A percentile compares a stretch with the other conserved stretches of the same genome.
Conservation (phyloP, 2,888 invertebrate species). For the Adela reaumurella region DNA sequence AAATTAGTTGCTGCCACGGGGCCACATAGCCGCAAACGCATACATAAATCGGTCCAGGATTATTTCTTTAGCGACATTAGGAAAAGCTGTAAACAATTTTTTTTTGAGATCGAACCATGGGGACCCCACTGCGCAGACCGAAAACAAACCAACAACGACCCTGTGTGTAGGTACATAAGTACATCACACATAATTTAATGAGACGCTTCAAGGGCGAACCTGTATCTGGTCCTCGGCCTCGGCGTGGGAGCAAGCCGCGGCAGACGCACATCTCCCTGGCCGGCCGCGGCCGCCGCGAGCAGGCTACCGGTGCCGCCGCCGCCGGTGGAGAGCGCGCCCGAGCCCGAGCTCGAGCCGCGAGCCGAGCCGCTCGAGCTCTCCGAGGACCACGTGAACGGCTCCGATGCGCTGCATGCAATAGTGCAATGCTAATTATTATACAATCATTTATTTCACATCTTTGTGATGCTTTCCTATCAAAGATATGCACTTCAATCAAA, state of each 20-base stretch:
- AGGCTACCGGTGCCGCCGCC: conserved; percentile 16
- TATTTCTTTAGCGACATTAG: neutral
- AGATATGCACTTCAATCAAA: too few species aligned
- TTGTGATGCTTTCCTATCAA: too few species aligned
- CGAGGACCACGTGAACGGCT: conserved; percentile 35
- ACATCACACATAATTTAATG: too few species aligned
- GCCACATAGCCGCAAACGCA: too few species aligned
- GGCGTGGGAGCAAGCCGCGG: conserved; percentile 36
- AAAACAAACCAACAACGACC: too few species aligned
- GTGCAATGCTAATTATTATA: too few species aligned
- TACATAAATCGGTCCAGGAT: too few species aligned
- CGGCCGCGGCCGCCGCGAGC: conserved; percentile 2
- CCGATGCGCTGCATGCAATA: conserved; percentile 30
- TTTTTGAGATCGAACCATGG: neutral
- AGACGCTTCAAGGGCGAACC: too few species aligned
- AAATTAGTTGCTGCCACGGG: too few species aligned
- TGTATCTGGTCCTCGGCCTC: conserved; percentile 36
- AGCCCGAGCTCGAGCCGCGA: conserved; percentile 47
- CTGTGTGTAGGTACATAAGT: too few species aligned
- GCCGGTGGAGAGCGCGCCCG: conserved; percentile 16
- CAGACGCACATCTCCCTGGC: conserved; percentile 23
- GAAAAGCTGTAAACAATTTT: neutral
- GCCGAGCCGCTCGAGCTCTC: conserved; percentile 48
- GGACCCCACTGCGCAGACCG: too few species aligned
- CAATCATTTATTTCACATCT: too few species aligned